phyloP scores from a whole-genome alignment of 1,140 invertebrate species.

The Drosophila sturtevanti region DNA sequence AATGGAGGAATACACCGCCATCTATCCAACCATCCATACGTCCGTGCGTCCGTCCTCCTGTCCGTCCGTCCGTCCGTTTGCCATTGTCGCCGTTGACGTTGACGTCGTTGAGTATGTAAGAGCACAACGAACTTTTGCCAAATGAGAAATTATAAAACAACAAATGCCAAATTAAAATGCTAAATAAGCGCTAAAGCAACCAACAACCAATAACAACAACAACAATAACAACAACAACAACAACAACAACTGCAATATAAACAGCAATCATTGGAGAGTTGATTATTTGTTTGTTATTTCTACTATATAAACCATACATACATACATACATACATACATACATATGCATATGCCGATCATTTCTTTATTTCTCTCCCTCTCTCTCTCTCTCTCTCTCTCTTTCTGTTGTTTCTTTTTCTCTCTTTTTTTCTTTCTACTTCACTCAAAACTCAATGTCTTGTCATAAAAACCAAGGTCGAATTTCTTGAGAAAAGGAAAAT shows the following conservation, averaged over 20 bases:
- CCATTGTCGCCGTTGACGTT: background rate
- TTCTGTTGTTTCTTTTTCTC: too few relatives aligned
- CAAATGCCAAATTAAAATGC: slow-evolving; percentile 59
- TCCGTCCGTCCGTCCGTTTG: background rate
- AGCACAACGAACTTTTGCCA: slow-evolving; percentile 75
- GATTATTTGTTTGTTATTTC: slow-evolving; percentile 18
- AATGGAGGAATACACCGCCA: slow-evolving; percentile 28
- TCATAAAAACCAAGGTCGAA: background rate
- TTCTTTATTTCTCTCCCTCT: slow-evolving; percentile 7
- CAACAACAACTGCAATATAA: slow-evolving; percentile 29
- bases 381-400: background rate
- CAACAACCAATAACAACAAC: background rate
- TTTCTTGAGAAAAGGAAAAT: background rate
- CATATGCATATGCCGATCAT: background rate
- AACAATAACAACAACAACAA: slow-evolving; percentile 31
- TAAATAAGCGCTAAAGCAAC: slow-evolving; percentile 51
- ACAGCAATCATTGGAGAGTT: slow-evolving; percentile 15
- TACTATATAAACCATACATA: too few relatives aligned
- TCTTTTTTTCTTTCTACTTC: background rate
- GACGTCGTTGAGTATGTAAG: slow-evolving; percentile 36
- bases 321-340: too few relatives aligned
- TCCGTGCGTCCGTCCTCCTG: background rate
- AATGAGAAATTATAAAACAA: slow-evolving; percentile 77
- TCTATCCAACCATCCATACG: background rate
- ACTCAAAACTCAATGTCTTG: background rate